phyloP scores from a whole-genome alignment of 2,113 vertebrate species.

The Dinomys branickii region DNA sequence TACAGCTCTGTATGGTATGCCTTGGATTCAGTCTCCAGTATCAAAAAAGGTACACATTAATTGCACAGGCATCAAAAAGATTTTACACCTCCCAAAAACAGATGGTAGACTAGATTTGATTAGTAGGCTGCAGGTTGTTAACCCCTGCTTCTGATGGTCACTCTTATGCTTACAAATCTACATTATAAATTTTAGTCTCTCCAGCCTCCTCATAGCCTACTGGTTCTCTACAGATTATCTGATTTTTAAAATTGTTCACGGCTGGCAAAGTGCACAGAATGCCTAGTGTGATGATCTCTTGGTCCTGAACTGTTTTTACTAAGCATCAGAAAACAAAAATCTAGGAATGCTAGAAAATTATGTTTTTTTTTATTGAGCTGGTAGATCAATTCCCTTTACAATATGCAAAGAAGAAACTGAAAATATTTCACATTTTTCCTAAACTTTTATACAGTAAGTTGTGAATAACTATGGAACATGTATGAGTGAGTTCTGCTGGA shows the following conservation, averaged over 20 bases:
- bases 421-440: conserved; percentile 53
- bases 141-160: not conserved
- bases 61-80: not conserved
- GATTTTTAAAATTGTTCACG: not conserved
- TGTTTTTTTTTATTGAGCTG: not conserved
- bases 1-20: not conserved
- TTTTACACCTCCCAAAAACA: conserved; percentile 11
- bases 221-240: not conserved
- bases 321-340: conserved; percentile 15
- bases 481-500: not conserved
- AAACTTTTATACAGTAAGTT: not conserved
- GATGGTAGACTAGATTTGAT: not conserved
- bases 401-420: not conserved
- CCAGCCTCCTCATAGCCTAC: not conserved
- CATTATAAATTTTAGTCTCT: conserved; percentile 2
- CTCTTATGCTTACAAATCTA: conserved; percentile 28
- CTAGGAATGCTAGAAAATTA: not conserved
- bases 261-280: not conserved
- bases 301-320: not conserved
- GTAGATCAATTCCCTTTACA: not conserved
- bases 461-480: conserved; percentile 19
- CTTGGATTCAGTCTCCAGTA: not conserved
- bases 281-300: not conserved
- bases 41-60: not conserved
- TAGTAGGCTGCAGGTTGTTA: not conserved